These are phyloP conservation scores for Conopomorpha cramerella DNA, from an alignment of 1,140 invertebrate species.

Conservation along the genomic window DNA sequence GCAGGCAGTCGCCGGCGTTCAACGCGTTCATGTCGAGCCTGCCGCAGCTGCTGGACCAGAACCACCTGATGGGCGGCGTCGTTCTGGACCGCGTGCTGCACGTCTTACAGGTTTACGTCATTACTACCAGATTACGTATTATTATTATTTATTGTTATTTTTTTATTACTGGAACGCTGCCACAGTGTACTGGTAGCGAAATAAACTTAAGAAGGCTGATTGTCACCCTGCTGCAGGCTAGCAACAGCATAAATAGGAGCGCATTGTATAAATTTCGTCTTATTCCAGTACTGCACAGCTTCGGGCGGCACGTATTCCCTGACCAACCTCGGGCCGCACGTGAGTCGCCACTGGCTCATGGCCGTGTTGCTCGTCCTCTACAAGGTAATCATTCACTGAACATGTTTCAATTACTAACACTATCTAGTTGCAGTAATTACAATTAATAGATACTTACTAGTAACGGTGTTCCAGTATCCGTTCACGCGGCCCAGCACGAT, in stretches of 20 bases:
- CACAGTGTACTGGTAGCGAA: too few relatives aligned
- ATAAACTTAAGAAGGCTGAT: too few relatives aligned
- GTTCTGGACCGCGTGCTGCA: conserved; percentile 85
- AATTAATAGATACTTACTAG: too few relatives aligned
- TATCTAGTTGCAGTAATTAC: too few relatives aligned
- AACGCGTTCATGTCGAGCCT: conserved; percentile 94
- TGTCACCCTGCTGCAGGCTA: too few relatives aligned
- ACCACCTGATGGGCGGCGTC: conserved; percentile 86
- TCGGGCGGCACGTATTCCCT: conserved; percentile 54
- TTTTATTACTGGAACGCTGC: too few relatives aligned
- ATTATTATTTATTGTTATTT: background rate
- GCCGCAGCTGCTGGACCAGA: conserved; percentile 92
- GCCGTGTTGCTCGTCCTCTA: conserved; percentile 93
- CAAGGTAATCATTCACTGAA: conserved; percentile 83
- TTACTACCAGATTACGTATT: background rate
- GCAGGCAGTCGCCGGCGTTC: conserved; percentile 87
- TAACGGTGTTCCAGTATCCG: too few relatives aligned
- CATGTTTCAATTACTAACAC: too few relatives aligned
- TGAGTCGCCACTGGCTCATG: conserved; percentile 90
- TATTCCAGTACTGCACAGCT: conserved; percentile 25
- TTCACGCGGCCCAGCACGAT: too few relatives aligned
- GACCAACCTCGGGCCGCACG: conserved; percentile 37
- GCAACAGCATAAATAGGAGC: too few relatives aligned
- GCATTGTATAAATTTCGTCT: too few relatives aligned
- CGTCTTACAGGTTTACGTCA: conserved; percentile 87